Base-by-base conservation (phyloP, 2,113 vertebrate species). In the Harpagus bidentatus region DNA sequence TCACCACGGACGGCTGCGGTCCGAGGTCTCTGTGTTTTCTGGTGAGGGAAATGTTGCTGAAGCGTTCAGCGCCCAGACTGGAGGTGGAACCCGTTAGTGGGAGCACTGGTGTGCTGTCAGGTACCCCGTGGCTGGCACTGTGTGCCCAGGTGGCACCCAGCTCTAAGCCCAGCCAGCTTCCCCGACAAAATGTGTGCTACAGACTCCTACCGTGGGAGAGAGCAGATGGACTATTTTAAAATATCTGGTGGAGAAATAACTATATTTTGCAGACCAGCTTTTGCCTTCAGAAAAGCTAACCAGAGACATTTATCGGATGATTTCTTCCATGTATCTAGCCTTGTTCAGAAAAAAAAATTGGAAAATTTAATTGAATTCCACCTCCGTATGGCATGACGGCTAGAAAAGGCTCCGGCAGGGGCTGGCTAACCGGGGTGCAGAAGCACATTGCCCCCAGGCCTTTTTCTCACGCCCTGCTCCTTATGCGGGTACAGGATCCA, bases 301-400 rank as follows among this genome's bases (percentile, higher is more conserved):
- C 19, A 47, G 62, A 76, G 32, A 56, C 18, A 42, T 86, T 86
- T 42, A 18, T 28, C 34, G 67, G 38, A 58, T 26, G 0, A 77
- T 77, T 83, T 76, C 28, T 22, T 66, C 11, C 4, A 13, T 0
- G 1, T 61, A 65, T 15, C 32, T 61, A 58, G 16, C 48, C 66
- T 90, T 71, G 34, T n/a, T 81, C 43, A 66, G 36, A 6, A 6
- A 76, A 80, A 55, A 42, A 26, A n/a, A 36, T 5, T 4, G 8
- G 16, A 63, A 88, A 74, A 61, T 61, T 90, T 79, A 82, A 93
- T 63, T 91, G 61, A 86, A 76, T 71, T 91, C 34, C 16, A 40
- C 21, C 21, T 79, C 14, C 65, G 34, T 82, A n/a, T 56, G 52
- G 31, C 40, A 15, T 56, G 52, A 40, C 5, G 19, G 22, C 67